A percentile compares a stretch with the other conserved stretches of the same genome.
Conservation (phyloP, 2,113 vertebrate species). For the Pyrgilauda ruficollis region DNA sequence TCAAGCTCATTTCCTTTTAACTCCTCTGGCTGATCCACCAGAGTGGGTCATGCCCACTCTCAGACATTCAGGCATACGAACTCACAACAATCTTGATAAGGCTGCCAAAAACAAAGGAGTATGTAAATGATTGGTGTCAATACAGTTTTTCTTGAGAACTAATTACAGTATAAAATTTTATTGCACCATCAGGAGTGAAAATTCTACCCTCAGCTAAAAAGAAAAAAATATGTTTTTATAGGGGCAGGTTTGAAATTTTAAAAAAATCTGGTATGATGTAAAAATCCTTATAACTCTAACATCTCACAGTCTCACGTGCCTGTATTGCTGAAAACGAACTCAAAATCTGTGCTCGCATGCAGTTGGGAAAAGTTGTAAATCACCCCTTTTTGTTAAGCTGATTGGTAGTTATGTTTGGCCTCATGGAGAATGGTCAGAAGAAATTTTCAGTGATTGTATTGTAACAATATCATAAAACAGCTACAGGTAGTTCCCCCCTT, state of each 20-base stretch:
- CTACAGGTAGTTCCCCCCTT: not conserved
- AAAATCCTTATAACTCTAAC: not conserved
- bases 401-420: not conserved
- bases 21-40: not conserved
- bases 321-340: not conserved
- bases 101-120: not conserved
- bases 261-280: not conserved
- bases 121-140: not conserved
- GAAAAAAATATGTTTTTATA: not conserved
- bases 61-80: not conserved
- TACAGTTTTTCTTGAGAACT: not conserved
- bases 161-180: not conserved
- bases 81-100: not conserved
- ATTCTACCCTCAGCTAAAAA: not conserved
- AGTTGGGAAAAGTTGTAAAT: not conserved
- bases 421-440: not conserved
- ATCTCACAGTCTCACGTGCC: not conserved
- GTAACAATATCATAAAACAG: not conserved
- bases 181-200: not conserved
- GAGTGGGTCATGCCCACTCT: not conserved
- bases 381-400: not conserved
- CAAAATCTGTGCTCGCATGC: rapidly evolving
- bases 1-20: not conserved
- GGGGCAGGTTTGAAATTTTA: not conserved
- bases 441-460: not conserved